phyloP scores from a whole-genome alignment of 2,113 vertebrate genomes.

The Osmerus eperlanus region DNA sequence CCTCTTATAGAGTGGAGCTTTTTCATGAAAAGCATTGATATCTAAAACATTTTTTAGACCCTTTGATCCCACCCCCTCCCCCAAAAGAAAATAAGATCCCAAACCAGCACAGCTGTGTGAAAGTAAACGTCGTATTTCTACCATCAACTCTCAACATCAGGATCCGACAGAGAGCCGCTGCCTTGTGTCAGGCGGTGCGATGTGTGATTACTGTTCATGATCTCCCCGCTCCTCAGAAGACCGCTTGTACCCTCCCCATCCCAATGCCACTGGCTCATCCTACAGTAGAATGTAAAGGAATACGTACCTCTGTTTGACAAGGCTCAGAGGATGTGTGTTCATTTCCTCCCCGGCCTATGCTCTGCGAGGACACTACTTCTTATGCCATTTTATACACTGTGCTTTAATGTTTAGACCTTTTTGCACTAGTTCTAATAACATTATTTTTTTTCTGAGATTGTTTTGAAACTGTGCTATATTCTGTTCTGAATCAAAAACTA shows the following conservation, averaged over 20 bases:
- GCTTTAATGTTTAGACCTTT: slow-evolving; percentile 79
- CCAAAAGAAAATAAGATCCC: no score
- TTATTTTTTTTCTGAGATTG: slow-evolving; percentile 71
- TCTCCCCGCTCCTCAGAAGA: neutral
- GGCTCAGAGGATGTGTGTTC: neutral
- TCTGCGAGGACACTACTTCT: slow-evolving; percentile 70
- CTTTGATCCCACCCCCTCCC: no score
- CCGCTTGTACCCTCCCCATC: slow-evolving; percentile 43
- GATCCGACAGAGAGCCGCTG: no score
- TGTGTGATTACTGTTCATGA: neutral
- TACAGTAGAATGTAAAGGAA: slow-evolving; percentile 6
- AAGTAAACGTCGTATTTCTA: no score
- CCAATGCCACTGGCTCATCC: slow-evolving; percentile 26
- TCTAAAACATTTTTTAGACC: no score
- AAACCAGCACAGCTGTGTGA: no score
- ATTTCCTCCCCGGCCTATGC: slow-evolving; percentile 63
- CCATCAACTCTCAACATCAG: no score
- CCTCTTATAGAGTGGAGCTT: no score
- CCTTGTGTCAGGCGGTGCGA: no score
- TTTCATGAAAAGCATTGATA: no score
- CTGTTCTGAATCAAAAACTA: slow-evolving; percentile 73
- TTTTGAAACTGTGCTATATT: slow-evolving; percentile 76
- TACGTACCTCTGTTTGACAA: slow-evolving; percentile 13
- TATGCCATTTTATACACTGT: slow-evolving; percentile 81
- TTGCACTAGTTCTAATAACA: slow-evolving; percentile 80